Evolutionary conservation across 2,113 vertebrate species (phyloP).

Genomic region (Aegotheles bennettii): DNA sequence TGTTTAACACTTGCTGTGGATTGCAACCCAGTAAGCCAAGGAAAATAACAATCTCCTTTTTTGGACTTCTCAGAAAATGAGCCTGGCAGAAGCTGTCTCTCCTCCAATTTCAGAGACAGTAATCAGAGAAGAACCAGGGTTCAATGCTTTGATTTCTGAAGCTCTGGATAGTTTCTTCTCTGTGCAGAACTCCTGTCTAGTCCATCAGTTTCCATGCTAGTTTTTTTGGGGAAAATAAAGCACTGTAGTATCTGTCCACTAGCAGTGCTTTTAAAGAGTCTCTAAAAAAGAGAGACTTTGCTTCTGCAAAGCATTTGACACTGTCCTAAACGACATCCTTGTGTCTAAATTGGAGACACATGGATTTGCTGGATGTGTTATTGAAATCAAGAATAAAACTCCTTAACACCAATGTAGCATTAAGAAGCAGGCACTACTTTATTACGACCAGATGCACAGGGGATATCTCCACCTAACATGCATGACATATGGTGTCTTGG

Average conservation of each 20-base stretch:
- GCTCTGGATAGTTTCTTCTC: background rate
- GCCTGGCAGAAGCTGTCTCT: background rate
- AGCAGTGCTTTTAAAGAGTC: background rate
- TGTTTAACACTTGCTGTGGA: background rate
- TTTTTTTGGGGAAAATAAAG: background rate
- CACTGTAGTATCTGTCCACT: background rate
- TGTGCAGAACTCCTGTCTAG: background rate
- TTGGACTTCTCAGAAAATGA: background rate
- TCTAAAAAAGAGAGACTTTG: background rate
- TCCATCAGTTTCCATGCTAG: background rate
- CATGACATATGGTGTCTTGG: no score
- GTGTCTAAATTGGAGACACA: no score
- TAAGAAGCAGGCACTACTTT: no score
- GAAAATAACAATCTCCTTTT: background rate
- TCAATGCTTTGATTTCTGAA: background rate
- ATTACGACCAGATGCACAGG: no score
- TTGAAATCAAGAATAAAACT: no score
- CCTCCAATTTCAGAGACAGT: background rate
- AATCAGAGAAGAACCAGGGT: background rate
- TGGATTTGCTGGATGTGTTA: no score
- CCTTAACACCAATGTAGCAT: no score
- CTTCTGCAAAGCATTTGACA: no score
- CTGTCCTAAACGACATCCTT: no score
- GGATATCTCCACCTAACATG: no score
- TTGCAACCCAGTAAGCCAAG: background rate